Conservation (phyloP, 37 sponge, comb jelly and placozoan species). For the Hexactinellida sp. region DNA sequence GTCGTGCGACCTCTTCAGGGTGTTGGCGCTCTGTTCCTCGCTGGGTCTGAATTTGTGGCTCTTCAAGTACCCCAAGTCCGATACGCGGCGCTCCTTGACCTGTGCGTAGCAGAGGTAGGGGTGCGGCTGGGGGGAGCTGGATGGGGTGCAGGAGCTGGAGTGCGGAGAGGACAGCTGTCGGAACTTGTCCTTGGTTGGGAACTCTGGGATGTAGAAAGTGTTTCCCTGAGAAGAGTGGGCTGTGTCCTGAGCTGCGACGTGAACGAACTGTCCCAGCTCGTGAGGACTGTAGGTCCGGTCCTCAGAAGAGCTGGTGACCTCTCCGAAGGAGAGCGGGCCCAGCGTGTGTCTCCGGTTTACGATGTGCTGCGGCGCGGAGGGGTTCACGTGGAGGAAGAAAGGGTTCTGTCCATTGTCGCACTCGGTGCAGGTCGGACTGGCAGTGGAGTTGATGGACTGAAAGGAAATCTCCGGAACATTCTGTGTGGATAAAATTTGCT, state of each 20-base stretch:
- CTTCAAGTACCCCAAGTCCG: background rate
- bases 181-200: background rate
- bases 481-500: background rate
- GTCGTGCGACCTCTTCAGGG: background rate
- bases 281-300: background rate
- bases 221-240: background rate
- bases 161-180: background rate
- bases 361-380: background rate
- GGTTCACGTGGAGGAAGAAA: background rate
- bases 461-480: conserved; percentile 7
- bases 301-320: background rate
- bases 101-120: background rate
- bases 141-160: conserved; percentile 4
- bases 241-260: background rate
- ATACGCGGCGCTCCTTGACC: background rate
- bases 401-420: background rate
- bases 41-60: background rate
- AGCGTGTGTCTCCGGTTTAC: background rate
- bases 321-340: background rate
- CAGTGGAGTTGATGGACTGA: background rate
- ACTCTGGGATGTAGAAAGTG: background rate
- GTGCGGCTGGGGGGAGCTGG: background rate
- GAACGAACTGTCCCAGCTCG: background rate
- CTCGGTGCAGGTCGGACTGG: background rate
- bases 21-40: background rate